Evolutionary conservation across 2,888 invertebrate species (phyloP), one percentile per base, ranked within the genome.

Genomic region (Caenorhabditis drosophilae): DNA sequence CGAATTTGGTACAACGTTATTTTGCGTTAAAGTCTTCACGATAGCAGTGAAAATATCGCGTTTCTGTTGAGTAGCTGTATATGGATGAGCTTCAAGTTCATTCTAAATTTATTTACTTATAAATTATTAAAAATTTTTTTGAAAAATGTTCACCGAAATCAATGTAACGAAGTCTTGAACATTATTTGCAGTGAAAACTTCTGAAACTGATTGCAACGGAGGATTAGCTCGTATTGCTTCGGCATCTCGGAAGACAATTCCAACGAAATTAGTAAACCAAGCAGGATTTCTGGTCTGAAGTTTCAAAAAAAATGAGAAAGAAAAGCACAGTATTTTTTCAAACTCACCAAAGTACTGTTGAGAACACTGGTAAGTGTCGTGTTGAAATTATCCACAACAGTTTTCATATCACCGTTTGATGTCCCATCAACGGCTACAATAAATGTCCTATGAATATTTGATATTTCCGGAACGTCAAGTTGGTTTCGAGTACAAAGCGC

Each of bases 191-290:
- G 23, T 41, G 27, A 64, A 61, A 4, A 62, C 60, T 44, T 48
- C 20, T 1, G 63, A 63, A 18, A 48, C 42, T 0, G 67, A 63
- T n/a, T 60, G 46, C 12, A 63, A 41, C 12, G 45, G n/a, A 1
- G 53, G 62, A 12, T 34, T 40, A 1, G 55, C 46, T 18, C 42
- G 49, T 4, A 50, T 12, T 3, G 52, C 46, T 42, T 36, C 53
- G 4, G 60, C 51, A 47, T 72, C 69, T 11, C 70, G 64, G 67
- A 73, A 73, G 25, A 76, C 59, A 16, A 75, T 51, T 40, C 73
- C 76, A 44, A 73, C 67, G 47, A 58, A 76, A 45, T 18, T 58
- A 4, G 55, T 63, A 58, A 73, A 76, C 76, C 74, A 75, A 16
- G 38, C 25, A 9, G 60, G 61, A 18, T 67, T 49, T 31, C 54